These are phyloP conservation scores for Chromoteleia sp. DNA, from an alignment of 2,888 invertebrate species.

Conservation along the genomic window DNA sequence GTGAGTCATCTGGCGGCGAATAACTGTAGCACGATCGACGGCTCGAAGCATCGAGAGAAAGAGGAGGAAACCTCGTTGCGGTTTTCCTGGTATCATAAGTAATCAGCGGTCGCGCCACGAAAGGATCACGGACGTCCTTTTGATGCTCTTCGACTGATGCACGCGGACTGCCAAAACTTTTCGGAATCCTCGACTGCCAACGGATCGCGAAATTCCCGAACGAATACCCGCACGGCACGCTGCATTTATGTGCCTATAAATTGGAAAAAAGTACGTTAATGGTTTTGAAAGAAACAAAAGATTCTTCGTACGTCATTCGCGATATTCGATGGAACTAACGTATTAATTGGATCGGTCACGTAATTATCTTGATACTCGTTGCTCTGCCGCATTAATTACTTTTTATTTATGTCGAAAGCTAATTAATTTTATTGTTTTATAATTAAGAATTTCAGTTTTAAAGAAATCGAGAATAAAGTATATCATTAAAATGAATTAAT, in stretches of 20 bases:
- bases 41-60: conserved; percentile 51
- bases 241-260: conserved; percentile 32
- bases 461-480: too few relatives aligned
- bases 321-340: conserved; percentile 27
- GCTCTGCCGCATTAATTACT: too few relatives aligned
- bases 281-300: not conserved
- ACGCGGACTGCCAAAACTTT: conserved; percentile 64
- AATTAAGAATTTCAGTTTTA: too few relatives aligned
- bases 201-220: conserved; percentile 65
- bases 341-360: conserved; percentile 23
- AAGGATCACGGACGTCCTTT: conserved; percentile 59
- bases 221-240: conserved; percentile 35
- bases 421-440: too few relatives aligned
- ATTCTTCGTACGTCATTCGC: conserved; percentile 6
- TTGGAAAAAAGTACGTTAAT: conserved; percentile 13
- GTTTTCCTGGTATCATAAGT: conserved; percentile 76
- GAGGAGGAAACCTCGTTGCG: conserved; percentile 58
- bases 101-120: conserved; percentile 64
- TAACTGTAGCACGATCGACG: conserved; percentile 47
- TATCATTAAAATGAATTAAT: too few relatives aligned
- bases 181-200: conserved; percentile 66
- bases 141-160: conserved; percentile 54
- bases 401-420: too few relatives aligned
- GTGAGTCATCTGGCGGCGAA: too few relatives aligned
- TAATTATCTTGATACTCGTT: conserved; percentile 1